These are phyloP conservation scores for Xiphias gladius DNA, from an alignment of 2,113 vertebrate genomes.

Conservation along the genomic window DNA sequence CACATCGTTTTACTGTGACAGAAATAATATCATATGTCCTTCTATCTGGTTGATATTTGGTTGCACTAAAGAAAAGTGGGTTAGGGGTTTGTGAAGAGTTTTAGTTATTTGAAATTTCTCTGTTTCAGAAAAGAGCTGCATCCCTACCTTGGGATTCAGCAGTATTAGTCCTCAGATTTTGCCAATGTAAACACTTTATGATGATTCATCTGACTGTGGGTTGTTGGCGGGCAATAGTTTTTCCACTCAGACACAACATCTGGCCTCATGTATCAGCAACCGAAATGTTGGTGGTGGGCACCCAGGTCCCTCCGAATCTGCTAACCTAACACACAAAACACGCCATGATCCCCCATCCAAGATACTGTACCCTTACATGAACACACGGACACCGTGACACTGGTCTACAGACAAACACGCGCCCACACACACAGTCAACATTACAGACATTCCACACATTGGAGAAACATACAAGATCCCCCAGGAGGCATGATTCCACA, in stretches of 20 bases:
- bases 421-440: slow-evolving; percentile 46
- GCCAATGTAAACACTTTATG: slow-evolving; percentile 38
- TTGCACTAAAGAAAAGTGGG: neutral
- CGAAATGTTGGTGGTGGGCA: neutral
- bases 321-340: slow-evolving; percentile 21
- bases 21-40: too few relatives aligned
- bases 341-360: neutral
- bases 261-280: slow-evolving; percentile 36
- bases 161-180: neutral
- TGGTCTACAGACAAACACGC: slow-evolving; percentile 21
- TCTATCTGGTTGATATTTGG: neutral
- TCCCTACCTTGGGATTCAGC: slow-evolving; percentile 14
- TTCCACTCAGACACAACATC: slow-evolving; percentile 38
- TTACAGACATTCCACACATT: slow-evolving; percentile 75
- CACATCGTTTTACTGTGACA: neutral
- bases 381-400: slow-evolving; percentile 1
- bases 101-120: neutral
- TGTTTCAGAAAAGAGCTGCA: neutral
- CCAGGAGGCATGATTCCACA: slow-evolving; percentile 58
- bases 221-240: neutral
- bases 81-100: neutral
- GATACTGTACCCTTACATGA: neutral
- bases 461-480: slow-evolving; percentile 58
- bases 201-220: slow-evolving; percentile 71
- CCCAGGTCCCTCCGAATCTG: slow-evolving; percentile 19